Percentiles rank a stretch among this genome's conserved stretches.
phyloP scores from a whole-genome alignment of 2,113 vertebrate genomes.

The Calidris pugnax region DNA sequence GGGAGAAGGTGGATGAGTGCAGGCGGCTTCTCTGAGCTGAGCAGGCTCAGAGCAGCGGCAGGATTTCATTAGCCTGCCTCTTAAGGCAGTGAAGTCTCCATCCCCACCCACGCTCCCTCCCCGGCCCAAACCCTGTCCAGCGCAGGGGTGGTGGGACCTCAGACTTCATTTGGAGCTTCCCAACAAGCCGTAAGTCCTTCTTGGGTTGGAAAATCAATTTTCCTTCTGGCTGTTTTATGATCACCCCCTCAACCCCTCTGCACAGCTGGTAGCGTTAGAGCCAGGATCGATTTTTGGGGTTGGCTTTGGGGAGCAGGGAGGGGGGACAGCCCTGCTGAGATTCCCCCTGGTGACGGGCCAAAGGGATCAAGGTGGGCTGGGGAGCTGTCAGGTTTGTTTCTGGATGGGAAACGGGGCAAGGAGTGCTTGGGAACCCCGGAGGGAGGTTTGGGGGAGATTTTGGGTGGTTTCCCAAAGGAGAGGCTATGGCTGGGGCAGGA shows the following conservation, averaged over 20 bases:
- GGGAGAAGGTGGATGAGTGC: background rate
- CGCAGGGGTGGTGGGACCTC: background rate
- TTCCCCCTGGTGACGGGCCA: accelerated
- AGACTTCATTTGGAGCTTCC: background rate
- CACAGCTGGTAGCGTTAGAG: accelerated
- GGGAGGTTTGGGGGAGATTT: background rate
- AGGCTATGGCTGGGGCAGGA: background rate
- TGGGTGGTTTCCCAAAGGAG: background rate
- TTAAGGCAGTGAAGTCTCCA: conserved; percentile 58
- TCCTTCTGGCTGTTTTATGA: background rate
- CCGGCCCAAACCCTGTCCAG: background rate
- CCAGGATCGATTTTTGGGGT: background rate
- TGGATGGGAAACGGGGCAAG: background rate
- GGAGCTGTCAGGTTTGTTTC: background rate
- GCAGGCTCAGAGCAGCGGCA: background rate
- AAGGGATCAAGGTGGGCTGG: background rate
- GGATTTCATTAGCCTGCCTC: conserved; percentile 41
- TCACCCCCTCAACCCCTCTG: background rate
- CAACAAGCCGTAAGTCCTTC: conserved; percentile 26
- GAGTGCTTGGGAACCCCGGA: background rate
- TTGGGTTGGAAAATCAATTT: background rate
- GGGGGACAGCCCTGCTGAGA: background rate
- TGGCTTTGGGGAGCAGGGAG: background rate
- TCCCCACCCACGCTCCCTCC: conserved; percentile 36
- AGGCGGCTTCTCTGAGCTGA: background rate